A percentile compares a stretch with the other conserved stretches of the same genome.
These are phyloP conservation scores for Hemitrygon akajei DNA, from an alignment of 2,797 vertebrate genomes.

Conservation along the genomic window DNA sequence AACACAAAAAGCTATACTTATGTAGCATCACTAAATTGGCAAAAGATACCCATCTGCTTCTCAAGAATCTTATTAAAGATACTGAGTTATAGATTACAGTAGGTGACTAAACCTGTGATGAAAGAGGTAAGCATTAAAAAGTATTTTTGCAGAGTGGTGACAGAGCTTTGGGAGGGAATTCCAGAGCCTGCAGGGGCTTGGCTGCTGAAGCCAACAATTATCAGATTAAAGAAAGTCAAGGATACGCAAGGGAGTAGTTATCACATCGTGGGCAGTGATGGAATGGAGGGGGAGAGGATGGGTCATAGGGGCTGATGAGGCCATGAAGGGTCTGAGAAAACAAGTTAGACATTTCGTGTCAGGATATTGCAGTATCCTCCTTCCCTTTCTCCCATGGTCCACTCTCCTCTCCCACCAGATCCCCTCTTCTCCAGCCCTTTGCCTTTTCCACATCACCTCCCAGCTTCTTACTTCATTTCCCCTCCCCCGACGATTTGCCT, in stretches of 20 bases:
- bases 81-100: background rate
- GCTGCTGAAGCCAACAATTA: background rate
- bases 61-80: background rate
- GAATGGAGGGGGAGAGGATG: background rate
- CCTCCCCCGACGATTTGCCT: too few species aligned
- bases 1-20: background rate
- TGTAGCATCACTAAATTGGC: background rate
- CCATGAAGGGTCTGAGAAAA: background rate
- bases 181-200: background rate
- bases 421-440: too few species aligned
- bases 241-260: background rate
- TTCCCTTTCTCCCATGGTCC: too few species aligned
- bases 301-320: background rate
- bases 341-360: background rate
- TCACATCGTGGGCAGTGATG: background rate
- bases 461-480: too few species aligned
- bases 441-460: too few species aligned
- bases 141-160: background rate
- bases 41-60: background rate
- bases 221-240: background rate
- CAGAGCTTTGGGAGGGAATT: background rate
- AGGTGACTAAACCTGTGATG: background rate
- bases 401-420: too few species aligned
- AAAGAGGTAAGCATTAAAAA: background rate
- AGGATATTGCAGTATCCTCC: background rate